phyloP scores from a whole-genome alignment of 1,140 invertebrate genomes.

The Papilio glaucus region DNA sequence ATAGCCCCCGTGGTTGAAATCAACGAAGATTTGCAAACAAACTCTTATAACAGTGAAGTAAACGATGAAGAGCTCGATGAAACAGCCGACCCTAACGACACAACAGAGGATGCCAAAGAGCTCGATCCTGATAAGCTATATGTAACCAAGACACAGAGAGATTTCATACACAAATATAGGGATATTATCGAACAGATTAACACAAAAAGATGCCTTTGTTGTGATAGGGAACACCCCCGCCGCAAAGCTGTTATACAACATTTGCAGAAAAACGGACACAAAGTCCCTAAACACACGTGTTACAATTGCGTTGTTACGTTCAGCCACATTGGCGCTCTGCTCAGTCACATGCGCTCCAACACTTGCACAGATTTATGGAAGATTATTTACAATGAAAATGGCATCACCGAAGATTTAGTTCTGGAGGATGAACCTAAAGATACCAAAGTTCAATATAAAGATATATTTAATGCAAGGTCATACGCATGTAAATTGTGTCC shows the following conservation, averaged over 20 bases:
- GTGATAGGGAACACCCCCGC: conserved; percentile 75
- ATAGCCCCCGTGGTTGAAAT: conserved; percentile 78
- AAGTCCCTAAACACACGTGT: conserved; percentile 84
- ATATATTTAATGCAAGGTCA: conserved; percentile 79
- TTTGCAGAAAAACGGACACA: conserved; percentile 81
- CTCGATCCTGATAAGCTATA: conserved; percentile 74
- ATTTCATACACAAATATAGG: conserved; percentile 77
- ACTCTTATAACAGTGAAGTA: conserved; percentile 67
- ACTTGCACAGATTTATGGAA: conserved; percentile 81
- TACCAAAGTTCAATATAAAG: conserved; percentile 77
- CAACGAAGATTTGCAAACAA: conserved; percentile 73
- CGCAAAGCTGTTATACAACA: conserved; percentile 82
- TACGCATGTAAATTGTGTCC: conserved; percentile 81
- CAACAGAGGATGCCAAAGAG: conserved; percentile 60
- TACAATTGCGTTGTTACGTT: conserved; percentile 85
- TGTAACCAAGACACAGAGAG: conserved; percentile 78
- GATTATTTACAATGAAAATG: conserved; percentile 80
- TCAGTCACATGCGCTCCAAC: conserved; percentile 82
- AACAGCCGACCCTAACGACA: conserved; percentile 65
- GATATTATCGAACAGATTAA: conserved; percentile 82
- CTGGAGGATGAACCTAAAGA: conserved; percentile 71
- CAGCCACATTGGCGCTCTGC: conserved; percentile 78
- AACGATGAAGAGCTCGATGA: conserved; percentile 69
- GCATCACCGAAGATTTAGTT: conserved; percentile 78
- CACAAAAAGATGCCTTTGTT: conserved; percentile 79